Evolutionary conservation across 1,140 invertebrate species (phyloP), one percentile per base, ranked within the genome.

Genomic region (Protaetia brevitarsis): DNA sequence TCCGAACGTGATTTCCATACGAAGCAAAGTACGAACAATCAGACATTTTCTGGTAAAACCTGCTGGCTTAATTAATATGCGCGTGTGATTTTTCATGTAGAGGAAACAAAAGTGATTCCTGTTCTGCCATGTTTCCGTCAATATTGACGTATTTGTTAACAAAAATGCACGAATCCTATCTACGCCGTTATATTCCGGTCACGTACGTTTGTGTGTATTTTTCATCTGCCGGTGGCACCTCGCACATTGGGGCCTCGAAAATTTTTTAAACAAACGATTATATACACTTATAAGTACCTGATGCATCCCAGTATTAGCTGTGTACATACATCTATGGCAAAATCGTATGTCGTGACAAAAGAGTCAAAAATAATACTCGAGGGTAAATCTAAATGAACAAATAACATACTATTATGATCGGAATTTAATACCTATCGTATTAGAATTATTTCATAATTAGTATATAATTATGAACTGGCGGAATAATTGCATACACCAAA

Each of bases 81-180:
- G 19, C 10, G 13, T 23, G 41, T 51, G 41, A 51, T 51, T 10
- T 51, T 51, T 51, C 41, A 51, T 51, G 41, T 51, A 23, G 41
- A 51, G 41, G 41, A 51, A 51, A 51, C 41, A 51, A 51, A 51
- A 51, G 41, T 51, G 41, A 51, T 51, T 51, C 41, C 41, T 51
- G 41, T 51, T 51, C 41, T 51, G 16, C 26, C 41, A 51, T 51
- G 41, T 51, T 51, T 51, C 41, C 41, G 41, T 51, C 41, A 51
- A 51, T 51, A 51, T 51, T 51, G 41, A 51, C 19, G 41, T 51
- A 51, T 51, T 23, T 23, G 41, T 51, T 51, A 51, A 51, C 41
- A 51, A 51, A 23, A 51, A 23, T 23, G 13, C 41, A 51, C 26
- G 19, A n/a, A 51, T 51, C 19, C 41, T 19, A 51, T 23, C 21